Evolutionary conservation across 2,888 invertebrate species (phyloP), one percentile per base, ranked within the genome.

Genomic region (Erebia epiphron): DNA sequence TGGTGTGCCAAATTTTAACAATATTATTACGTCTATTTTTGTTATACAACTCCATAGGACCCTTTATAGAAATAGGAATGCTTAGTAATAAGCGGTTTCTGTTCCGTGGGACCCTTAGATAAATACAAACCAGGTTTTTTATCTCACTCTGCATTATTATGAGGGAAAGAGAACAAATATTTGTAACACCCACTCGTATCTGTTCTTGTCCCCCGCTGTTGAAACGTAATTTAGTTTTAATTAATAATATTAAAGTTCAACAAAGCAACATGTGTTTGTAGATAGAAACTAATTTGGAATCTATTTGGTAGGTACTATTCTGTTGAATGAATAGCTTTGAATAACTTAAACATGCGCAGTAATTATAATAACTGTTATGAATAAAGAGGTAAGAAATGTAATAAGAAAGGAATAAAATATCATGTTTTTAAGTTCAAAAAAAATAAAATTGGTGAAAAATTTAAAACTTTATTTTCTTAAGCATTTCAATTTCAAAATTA

Each of bases 141-240:
- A 41, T 63, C 62, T 49, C 14, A 8, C 62, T 63, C 49, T 50
- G 26, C 14, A n/a, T n/a, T n/a, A n/a, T 10, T 63, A 13, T 8
- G 21, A 71, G 64, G 69, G 77, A 86, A 72, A 75, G 80, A 79
- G 85, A 86, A 7, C 68, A 57, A 52, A 76, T 77, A 78, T 82
- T 81, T 81, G 78, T 75, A 78, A 85, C 87, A 80, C 86, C 88
- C 83, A 88, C 87, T 41, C n/a, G 80, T 84, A 80, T 84, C 75
- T 75, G n/a, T 73, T 75, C 73, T 75, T 79, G 76, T 80, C 84
- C 81, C 86, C 88, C 78, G 86, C 80, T 81, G 86, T 75, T 85
- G 79, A 76, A 73, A 75, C 82, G 84, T 82, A 83, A 85, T 86
- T 85, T 86, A 82, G 83, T 89, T 88, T 90, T 88, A 90, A 91